Evolutionary conservation across 2,113 vertebrate genomes (phyloP).

Genomic region (Podarcis raffonei): DNA sequence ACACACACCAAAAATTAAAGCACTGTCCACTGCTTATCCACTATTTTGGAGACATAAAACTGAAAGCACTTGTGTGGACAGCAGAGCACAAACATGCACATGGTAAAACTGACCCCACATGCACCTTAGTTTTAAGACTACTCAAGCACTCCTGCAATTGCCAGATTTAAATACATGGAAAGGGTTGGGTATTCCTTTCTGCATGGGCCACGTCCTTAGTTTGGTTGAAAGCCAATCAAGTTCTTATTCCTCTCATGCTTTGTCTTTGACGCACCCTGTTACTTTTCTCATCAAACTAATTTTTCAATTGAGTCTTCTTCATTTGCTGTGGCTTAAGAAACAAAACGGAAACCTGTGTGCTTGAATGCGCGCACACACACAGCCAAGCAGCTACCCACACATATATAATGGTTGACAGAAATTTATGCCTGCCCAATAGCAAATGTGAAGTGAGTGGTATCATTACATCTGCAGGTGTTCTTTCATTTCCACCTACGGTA

Average conservation of each 20-base stretch:
- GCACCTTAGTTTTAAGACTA: too few relatives aligned
- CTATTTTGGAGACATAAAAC: too few relatives aligned
- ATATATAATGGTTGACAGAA: background rate
- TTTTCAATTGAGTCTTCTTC: background rate
- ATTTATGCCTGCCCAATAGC: background rate
- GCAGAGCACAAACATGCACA: too few relatives aligned
- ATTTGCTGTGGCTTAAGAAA: too few relatives aligned
- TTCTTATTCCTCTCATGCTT: background rate
- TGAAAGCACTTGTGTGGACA: too few relatives aligned
- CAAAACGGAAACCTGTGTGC: background rate
- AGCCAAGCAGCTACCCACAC: background rate
- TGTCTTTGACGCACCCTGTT: background rate
- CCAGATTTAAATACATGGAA: too few relatives aligned
- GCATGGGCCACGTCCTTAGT: background rate
- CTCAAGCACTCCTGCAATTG: too few relatives aligned
- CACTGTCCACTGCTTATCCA: too few relatives aligned
- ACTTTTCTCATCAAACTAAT: background rate
- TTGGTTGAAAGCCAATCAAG: background rate
- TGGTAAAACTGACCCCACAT: too few relatives aligned
- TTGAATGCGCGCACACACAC: too few relatives aligned
- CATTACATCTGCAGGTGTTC: conserved; percentile 13
- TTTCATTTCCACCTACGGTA: conserved; percentile 27
- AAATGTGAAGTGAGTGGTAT: background rate
- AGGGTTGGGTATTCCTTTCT: background rate
- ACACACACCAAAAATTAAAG: too few relatives aligned